These are phyloP conservation scores for Clamator glandarius DNA, from an alignment of 2,797 vertebrate species.

Conservation along the genomic window DNA sequence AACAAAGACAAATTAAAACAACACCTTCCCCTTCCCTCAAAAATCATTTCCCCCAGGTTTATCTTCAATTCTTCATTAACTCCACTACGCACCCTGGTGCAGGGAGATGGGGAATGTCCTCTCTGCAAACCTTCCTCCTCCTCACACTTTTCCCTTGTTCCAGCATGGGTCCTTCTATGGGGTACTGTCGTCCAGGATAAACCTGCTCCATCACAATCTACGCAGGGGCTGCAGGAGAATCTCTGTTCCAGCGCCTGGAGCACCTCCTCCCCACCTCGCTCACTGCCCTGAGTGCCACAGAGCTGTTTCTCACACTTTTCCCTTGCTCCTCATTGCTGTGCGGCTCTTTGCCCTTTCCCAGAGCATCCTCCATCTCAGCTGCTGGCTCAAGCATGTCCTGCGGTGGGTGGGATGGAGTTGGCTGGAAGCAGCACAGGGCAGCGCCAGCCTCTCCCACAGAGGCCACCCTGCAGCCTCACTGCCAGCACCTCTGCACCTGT, in stretches of 20 bases:
- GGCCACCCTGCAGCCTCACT: no score
- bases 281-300: background rate
- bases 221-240: background rate
- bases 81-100: accelerated
- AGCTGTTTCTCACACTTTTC: background rate
- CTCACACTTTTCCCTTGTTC: background rate
- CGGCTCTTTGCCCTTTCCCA: background rate
- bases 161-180: accelerated
- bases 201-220: accelerated
- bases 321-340: background rate
- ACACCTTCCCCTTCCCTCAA: background rate
- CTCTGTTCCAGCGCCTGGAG: accelerated
- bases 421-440: accelerated
- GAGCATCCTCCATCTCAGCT: accelerated
- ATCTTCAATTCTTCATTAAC: background rate
- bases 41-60: background rate
- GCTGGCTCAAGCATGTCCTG: accelerated
- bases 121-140: background rate
- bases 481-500: accelerated
- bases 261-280: background rate
- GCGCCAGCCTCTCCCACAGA: background rate
- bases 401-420: accelerated
- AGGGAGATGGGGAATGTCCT: background rate
- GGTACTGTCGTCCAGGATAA: background rate
- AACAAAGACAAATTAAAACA: background rate